These are phyloP conservation scores for Drosophila auraria DNA, from an alignment of 1,140 invertebrate genomes.

Conservation along the genomic window DNA sequence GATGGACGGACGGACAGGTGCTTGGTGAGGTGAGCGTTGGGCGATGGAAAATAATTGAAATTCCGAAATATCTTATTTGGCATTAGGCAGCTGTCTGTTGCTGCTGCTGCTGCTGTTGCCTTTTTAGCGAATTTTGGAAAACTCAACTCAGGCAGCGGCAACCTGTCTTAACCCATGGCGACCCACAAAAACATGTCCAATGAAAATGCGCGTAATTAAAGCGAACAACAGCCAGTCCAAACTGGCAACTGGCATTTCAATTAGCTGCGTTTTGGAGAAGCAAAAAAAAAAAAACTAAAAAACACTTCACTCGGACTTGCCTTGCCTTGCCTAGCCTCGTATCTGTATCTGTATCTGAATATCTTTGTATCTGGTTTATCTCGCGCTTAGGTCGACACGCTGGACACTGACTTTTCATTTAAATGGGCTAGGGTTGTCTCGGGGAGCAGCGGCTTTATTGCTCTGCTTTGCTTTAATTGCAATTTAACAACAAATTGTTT, in stretches of 20 bases:
- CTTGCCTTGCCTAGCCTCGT: conserved; percentile 3
- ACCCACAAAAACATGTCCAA: conserved; percentile 73
- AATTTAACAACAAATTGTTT: conserved; percentile 68
- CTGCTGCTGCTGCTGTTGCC: conserved; percentile 27
- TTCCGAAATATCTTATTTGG: conserved; percentile 79
- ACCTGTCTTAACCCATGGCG: conserved; percentile 75
- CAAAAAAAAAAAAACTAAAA: conserved; percentile 27
- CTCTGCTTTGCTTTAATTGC: conserved; percentile 63
- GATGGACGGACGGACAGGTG: conserved; percentile 7
- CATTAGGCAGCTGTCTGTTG: conserved; percentile 59
- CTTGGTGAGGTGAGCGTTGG: conserved; percentile 25
- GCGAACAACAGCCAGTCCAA: conserved; percentile 42
- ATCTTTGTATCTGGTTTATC: conserved; percentile 64
- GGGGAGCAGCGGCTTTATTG: conserved; percentile 25
- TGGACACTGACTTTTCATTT: background rate
- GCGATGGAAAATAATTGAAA: conserved; percentile 69
- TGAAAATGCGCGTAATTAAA: conserved; percentile 70
- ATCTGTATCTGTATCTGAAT: conserved; percentile 39
- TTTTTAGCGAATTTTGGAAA: conserved; percentile 51
- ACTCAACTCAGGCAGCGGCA: conserved; percentile 33
- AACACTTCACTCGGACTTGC: conserved; percentile 46
- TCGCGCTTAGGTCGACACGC: conserved; percentile 23
- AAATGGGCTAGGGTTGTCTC: conserved; percentile 6
- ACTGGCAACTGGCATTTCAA: conserved; percentile 73
- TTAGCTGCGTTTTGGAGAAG: conserved; percentile 61